These are phyloP conservation scores for Papilio polytes DNA, from an alignment of 1,140 invertebrate species.

Conservation along the genomic window DNA sequence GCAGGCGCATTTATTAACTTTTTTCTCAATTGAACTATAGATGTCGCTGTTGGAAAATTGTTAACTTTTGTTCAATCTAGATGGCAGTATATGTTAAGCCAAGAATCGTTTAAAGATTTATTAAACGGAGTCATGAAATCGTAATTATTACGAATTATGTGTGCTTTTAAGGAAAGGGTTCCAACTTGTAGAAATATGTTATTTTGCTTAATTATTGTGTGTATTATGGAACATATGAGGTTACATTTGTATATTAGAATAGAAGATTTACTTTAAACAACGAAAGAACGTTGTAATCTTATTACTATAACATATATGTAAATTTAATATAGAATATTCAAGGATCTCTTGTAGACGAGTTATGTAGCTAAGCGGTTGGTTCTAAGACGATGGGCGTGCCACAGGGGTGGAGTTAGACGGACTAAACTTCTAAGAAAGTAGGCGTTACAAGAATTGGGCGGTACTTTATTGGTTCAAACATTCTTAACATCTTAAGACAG, in stretches of 20 bases:
- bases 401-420: conserved; percentile 49
- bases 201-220: neutral
- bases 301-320: neutral
- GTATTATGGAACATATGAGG: no score
- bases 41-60: conserved; percentile 12
- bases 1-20: neutral
- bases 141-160: no score
- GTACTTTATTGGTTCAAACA: conserved; percentile 53
- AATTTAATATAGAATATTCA: conserved; percentile 9
- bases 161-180: no score
- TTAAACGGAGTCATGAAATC: no score
- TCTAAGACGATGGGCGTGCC: conserved; percentile 58
- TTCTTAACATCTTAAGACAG: neutral
- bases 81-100: neutral
- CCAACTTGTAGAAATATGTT: no score
- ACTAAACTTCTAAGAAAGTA: conserved; percentile 72
- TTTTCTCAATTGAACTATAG: neutral
- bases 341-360: conserved; percentile 25
- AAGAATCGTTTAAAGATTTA: no score
- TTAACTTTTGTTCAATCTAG: neutral
- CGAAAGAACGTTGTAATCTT: neutral
- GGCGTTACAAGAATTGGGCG: conserved; percentile 66
- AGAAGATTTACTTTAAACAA: neutral
- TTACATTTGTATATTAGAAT: neutral
- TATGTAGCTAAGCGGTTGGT: conserved; percentile 32